Conservation (phyloP, 2,888 invertebrate species). For the Cataglyphis albicans region DNA sequence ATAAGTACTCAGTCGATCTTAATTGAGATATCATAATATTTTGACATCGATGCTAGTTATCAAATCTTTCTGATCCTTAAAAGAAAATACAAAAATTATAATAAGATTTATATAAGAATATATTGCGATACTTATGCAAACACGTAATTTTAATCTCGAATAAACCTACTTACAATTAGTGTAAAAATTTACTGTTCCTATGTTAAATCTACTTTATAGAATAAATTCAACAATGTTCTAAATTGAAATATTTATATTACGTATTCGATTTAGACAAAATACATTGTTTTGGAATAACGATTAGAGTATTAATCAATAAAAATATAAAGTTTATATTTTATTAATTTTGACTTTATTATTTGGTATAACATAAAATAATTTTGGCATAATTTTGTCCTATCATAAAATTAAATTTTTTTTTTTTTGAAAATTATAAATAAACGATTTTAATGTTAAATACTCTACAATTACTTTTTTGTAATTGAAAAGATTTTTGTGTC, state of each 20-base stretch:
- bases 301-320: background rate
- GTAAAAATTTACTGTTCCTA: background rate
- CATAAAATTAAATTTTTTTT: background rate
- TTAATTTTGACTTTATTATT: background rate
- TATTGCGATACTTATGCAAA: background rate
- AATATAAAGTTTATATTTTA: background rate
- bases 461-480: background rate
- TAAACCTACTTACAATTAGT: background rate
- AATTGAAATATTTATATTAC: background rate
- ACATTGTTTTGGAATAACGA: background rate
- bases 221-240: background rate
- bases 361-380: background rate
- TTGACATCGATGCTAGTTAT: conserved; percentile 51
- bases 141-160: conserved; percentile 14
- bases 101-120: background rate
- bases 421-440: background rate
- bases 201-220: background rate
- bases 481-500: background rate
- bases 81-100: background rate
- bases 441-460: background rate
- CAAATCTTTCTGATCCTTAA: background rate
- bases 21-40: conserved; percentile 34
- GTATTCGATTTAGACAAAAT: background rate
- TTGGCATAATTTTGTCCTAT: background rate
- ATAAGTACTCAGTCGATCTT: background rate